Conservation (phyloP, 2,797 vertebrate genomes). For the Microctenopoma stevenorrisi region DNA sequence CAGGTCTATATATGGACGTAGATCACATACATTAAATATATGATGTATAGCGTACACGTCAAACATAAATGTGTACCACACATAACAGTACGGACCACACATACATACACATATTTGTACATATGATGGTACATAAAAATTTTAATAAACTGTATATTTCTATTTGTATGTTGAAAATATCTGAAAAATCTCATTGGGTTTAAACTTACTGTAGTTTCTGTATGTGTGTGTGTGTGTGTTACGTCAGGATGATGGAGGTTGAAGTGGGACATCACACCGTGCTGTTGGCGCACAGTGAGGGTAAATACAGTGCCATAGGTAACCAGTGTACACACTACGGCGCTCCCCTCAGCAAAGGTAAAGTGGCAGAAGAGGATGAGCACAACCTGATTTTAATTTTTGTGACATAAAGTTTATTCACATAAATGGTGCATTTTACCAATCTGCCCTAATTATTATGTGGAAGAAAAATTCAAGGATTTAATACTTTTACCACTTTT, state of each 20-base stretch:
- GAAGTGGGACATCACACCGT: constrained; percentile 80
- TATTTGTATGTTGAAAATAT: no score
- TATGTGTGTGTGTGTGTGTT: constrained; percentile 26
- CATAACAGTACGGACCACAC: no score
- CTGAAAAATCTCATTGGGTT: background rate
- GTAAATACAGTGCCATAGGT: constrained; percentile 81
- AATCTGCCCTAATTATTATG: no score
- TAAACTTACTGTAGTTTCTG: background rate
- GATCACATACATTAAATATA: no score
- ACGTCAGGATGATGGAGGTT: constrained; percentile 86
- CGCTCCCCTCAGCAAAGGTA: constrained; percentile 87
- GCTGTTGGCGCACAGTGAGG: constrained; percentile 82
- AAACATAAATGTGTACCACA: no score
- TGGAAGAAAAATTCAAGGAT: background rate
- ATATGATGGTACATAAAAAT: no score
- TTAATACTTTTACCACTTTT: no score
- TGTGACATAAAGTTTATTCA: background rate
- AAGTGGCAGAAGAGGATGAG: background rate
- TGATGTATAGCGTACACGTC: no score
- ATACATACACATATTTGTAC: no score
- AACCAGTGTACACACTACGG: constrained; percentile 88
- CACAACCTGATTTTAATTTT: background rate
- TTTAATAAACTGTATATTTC: no score
- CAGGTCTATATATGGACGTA: no score
- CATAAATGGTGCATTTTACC: background rate